Evolutionary conservation across 2,888 invertebrate genomes (phyloP).

Genomic region (Opisthograptis luteolata): DNA sequence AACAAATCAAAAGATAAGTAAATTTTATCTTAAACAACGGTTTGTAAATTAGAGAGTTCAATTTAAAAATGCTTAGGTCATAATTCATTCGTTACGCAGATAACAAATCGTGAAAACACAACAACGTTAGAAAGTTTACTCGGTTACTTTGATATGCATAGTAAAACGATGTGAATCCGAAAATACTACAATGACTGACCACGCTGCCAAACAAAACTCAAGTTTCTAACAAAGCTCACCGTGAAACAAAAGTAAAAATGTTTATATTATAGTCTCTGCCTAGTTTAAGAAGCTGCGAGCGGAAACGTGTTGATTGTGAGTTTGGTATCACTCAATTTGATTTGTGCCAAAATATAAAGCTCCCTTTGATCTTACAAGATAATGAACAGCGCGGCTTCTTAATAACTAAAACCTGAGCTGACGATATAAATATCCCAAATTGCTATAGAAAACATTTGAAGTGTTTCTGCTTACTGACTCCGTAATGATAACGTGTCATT

Average conservation of each 20-base stretch:
- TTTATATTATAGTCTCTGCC: neutral
- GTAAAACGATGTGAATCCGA: slow-evolving; percentile 19
- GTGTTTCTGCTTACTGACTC: neutral
- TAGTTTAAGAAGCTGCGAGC: too few species aligned
- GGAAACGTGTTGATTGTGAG: too few species aligned
- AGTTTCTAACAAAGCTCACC: slow-evolving; percentile 10
- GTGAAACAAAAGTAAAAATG: neutral
- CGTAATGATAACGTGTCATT: neutral
- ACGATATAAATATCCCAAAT: too few species aligned
- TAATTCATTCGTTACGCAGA: slow-evolving; percentile 36
- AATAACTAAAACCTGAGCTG: too few species aligned
- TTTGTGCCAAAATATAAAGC: too few species aligned
- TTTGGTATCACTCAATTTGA: too few species aligned
- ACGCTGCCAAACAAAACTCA: slow-evolving; percentile 4
- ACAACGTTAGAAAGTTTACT: slow-evolving; percentile 17
- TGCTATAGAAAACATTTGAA: neutral
- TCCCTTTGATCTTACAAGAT: too few species aligned
- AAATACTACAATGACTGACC: slow-evolving; percentile 18
- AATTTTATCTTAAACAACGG: neutral
- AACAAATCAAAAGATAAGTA: neutral
- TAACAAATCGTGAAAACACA: slow-evolving; percentile 28
- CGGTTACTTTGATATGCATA: slow-evolving; percentile 6
- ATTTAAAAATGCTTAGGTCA: slow-evolving; percentile 26
- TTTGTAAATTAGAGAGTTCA: slow-evolving; percentile 18
- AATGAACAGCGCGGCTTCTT: too few species aligned